Evolutionary conservation across 2,113 vertebrate genomes (phyloP), one percentile per base, ranked within the genome.

Genomic region (Ctenodactylus gundi): DNA sequence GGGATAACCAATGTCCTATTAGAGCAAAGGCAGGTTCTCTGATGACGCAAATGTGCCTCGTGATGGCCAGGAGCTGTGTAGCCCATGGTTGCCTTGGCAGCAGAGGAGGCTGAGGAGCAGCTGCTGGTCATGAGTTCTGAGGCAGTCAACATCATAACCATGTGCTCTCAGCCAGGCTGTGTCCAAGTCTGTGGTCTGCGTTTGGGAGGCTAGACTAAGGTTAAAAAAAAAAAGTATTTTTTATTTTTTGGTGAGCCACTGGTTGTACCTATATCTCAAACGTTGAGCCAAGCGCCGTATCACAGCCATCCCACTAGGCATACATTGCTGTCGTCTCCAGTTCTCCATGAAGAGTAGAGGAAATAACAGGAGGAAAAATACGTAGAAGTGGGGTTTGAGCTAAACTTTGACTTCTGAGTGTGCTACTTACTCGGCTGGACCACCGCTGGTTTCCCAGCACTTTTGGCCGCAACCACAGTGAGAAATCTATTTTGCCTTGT

Each of bases 1-100:
- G 94, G 95, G 93, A 80, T 96, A 96, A 93, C 88, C 95, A 97
- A 76, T 96, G 44, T 97, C 96, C 97, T 91, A 82, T 94, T 97
- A 85, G 95, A 95, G 78, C 41, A 97, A 97, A 81, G 70, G 86
- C 75, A 95, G 95, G 68, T 88, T 95, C 86, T 94, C 53, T 2
- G 20, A 53, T 97, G 95, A 93, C 18, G 39, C 83, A 96, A 94
- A 97, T 75, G 41, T 62, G 89, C 91, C 95, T 96, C 67, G 96
- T 82, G 89, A 97, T 95, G 90, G 87, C 67, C 96, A 94, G 96
- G 97, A 96, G 95, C 92, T 58, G 60, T 85, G 7, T 3, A 94
- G 46, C 29, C 49, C 46, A 20, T 31, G 55, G 7, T 51, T 77
- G 34, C 78, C 88, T 80, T 36, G 88, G 78, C 20, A 87, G 93